phyloP scores from a whole-genome alignment of 2,113 vertebrate genomes.

The Aplodontia rufa region DNA sequence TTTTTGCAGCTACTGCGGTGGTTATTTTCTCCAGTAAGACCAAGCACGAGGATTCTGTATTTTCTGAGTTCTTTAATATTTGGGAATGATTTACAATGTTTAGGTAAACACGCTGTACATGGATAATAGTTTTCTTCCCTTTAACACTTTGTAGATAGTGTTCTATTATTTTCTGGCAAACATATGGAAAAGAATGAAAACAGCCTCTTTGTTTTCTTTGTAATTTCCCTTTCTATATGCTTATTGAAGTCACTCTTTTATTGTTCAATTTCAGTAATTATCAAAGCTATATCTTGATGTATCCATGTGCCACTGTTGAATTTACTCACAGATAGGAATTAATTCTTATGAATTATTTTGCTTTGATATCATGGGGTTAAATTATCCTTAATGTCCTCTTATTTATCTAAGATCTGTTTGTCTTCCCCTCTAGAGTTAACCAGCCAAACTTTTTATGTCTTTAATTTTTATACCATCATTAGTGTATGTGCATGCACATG shows the following conservation, averaged over 20 bases:
- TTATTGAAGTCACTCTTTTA: background rate
- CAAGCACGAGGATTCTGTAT: background rate
- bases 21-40: background rate
- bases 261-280: background rate
- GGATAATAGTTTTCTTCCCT: background rate
- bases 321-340: too few species aligned
- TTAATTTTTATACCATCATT: background rate
- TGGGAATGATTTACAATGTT: background rate
- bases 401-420: background rate
- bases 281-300: background rate
- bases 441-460: background rate
- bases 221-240: background rate
- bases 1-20: background rate
- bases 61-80: background rate
- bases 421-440: background rate
- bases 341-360: background rate
- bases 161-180: background rate
- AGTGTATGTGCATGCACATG: background rate
- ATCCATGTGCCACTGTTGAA: too few species aligned
- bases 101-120: background rate
- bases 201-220: background rate
- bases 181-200: background rate
- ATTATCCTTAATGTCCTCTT: background rate
- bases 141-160: background rate
- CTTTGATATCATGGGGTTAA: background rate